Evolutionary conservation across 1,140 invertebrate species (phyloP).

Genomic region (Zophobas atratus): DNA sequence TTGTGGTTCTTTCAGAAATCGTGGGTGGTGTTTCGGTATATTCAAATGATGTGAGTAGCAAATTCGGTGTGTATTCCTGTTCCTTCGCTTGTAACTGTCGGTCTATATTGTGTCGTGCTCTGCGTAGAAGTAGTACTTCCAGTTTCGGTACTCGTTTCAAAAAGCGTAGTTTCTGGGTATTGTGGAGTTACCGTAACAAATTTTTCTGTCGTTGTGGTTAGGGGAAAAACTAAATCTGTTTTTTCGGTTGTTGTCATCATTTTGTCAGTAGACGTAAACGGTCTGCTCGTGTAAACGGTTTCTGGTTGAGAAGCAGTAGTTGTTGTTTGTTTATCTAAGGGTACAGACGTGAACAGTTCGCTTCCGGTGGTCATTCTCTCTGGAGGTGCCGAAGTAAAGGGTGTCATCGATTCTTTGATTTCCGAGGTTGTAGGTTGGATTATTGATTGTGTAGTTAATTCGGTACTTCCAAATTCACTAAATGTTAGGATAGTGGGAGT

Average conservation of each 20-base stretch:
- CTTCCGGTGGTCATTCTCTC: constrained; percentile 20
- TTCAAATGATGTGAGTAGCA: too few species aligned
- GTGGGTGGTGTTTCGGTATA: too few species aligned
- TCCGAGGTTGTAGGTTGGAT: constrained; percentile 57
- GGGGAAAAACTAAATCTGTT: constrained; percentile 63
- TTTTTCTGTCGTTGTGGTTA: constrained; percentile 67
- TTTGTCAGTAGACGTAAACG: background rate
- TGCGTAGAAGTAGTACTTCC: too few species aligned
- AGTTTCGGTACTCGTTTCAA: constrained; percentile 50
- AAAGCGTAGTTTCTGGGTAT: constrained; percentile 62
- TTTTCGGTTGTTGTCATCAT: constrained; percentile 57
- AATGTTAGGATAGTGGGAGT: constrained; percentile 62
- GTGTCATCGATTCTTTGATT: constrained; percentile 32
- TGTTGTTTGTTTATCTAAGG: constrained; percentile 19
- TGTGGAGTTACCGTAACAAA: constrained; percentile 69
- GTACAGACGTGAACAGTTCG: constrained; percentile 31
- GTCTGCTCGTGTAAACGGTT: constrained; percentile 32
- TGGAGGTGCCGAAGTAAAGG: constrained; percentile 41
- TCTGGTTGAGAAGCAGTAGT: background rate
- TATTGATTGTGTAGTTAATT: constrained; percentile 49
- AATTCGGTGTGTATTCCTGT: too few species aligned
- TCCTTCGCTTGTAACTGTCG: too few species aligned
- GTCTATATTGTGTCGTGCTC: too few species aligned
- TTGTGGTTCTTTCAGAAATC: too few species aligned
- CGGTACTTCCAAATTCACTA: constrained; percentile 51